These are phyloP conservation scores for Pristionchus maxplancki DNA, from an alignment of 2,888 invertebrate species.

Conservation along the genomic window DNA sequence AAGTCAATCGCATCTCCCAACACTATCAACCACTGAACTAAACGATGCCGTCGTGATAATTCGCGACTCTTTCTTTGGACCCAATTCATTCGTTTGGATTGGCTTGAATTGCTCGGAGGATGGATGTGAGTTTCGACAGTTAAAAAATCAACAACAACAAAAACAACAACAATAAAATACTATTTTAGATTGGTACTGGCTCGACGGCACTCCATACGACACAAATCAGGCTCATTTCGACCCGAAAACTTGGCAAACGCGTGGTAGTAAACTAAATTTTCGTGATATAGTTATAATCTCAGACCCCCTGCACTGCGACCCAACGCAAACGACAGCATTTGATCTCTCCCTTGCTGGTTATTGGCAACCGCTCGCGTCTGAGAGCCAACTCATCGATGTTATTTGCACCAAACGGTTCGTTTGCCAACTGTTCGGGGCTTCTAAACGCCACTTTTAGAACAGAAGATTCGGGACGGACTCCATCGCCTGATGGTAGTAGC, in stretches of 20 bases:
- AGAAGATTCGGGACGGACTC: not conserved
- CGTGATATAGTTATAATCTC: too few relatives aligned
- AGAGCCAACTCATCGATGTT: not conserved
- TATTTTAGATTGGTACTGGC: slow-evolving; percentile 20
- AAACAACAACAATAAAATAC: not conserved
- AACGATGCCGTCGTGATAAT: not conserved
- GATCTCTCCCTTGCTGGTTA: not conserved
- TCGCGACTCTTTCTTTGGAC: not conserved
- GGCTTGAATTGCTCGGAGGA: not conserved
- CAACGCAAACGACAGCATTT: not conserved
- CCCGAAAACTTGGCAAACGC: not conserved
- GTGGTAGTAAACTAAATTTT: not conserved
- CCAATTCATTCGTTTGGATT: not conserved
- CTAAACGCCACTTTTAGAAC: not conserved
- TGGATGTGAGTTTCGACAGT: too few relatives aligned
- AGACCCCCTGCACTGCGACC: not conserved
- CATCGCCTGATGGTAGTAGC: not conserved
- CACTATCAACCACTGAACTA: not conserved
- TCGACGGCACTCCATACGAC: slow-evolving; percentile 26
- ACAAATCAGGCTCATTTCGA: not conserved
- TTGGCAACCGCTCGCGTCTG: not conserved
- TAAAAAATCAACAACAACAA: not conserved
- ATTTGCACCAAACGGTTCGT: not conserved
- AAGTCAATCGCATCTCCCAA: not conserved
- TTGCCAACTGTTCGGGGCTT: too few relatives aligned